Evolutionary conservation across 2,888 invertebrate species (phyloP).

Genomic region (Temnothorax ravouxi): DNA sequence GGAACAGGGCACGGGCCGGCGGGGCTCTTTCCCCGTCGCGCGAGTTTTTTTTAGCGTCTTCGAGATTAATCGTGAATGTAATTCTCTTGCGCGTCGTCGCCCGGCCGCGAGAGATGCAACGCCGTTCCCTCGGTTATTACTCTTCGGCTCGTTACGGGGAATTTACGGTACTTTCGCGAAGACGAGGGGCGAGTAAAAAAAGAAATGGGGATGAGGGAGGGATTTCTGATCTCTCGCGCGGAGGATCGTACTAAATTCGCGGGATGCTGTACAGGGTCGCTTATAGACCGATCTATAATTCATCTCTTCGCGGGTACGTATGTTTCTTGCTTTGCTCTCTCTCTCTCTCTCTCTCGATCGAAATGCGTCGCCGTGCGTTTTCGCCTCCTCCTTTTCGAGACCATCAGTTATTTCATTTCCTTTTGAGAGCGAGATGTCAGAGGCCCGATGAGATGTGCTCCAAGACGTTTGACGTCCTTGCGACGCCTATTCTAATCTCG

Average conservation of each 20-base stretch:
- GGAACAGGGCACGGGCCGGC: conserved; percentile 11
- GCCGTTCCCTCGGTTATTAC: conserved; percentile 37
- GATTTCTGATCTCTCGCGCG: neutral
- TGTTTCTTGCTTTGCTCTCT: neutral
- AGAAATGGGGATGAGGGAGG: neutral
- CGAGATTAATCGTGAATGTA: conserved; percentile 53
- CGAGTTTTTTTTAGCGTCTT: conserved; percentile 45
- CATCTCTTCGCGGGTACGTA: neutral
- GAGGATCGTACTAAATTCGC: neutral
- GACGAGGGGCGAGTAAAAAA: neutral
- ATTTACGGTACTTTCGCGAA: conserved; percentile 39
- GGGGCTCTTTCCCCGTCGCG: conserved; percentile 1
- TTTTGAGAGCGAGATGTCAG: neutral
- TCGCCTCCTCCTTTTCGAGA: conserved; percentile 4
- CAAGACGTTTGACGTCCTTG: conserved; percentile 22
- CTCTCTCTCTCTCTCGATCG: neutral
- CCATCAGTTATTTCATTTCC: neutral
- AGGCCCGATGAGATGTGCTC: neutral
- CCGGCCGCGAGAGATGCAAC: conserved; percentile 34
- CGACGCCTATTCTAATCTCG: conserved; percentile 42
- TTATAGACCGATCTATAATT: conserved; percentile 2
- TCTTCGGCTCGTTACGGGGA: conserved; percentile 43
- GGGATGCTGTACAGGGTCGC: neutral
- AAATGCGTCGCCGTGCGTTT: neutral
- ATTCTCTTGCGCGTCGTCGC: conserved; percentile 39